Evolutionary conservation across 2,113 vertebrate species (phyloP).

Genomic region (Podilymbus podiceps): DNA sequence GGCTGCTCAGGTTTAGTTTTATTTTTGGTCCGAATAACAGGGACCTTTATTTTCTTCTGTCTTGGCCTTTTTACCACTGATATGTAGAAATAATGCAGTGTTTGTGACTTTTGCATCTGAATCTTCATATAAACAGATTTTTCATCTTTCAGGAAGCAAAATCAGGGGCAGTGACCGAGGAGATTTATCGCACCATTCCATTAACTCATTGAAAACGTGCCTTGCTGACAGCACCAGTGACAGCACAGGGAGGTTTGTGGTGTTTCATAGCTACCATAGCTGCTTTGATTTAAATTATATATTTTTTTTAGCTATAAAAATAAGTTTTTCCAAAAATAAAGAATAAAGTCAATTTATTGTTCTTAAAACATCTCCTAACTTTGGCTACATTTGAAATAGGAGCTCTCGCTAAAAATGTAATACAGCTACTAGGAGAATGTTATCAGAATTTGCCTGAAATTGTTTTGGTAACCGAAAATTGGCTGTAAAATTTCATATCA

Average conservation of each 20-base stretch:
- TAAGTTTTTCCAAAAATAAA: not conserved
- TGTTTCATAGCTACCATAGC: not conserved
- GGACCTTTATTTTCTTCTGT: too few species aligned
- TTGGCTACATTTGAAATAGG: not conserved
- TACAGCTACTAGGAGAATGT: not conserved
- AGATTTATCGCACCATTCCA: not conserved
- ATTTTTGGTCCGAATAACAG: not conserved
- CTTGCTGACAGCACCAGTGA: not conserved
- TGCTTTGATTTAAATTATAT: not conserved
- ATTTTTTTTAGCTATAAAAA: not conserved
- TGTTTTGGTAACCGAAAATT: not conserved
- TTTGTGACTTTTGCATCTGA: not conserved
- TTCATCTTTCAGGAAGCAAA: not conserved
- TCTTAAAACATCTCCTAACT: not conserved
- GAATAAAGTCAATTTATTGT: not conserved
- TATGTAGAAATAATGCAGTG: not conserved
- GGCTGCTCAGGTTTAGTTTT: not conserved
- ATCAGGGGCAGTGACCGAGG: not conserved
- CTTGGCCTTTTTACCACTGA: not conserved
- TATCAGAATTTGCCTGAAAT: not conserved
- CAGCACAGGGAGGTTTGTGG: not conserved
- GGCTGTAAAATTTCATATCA: not conserved
- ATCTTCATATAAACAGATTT: not conserved
- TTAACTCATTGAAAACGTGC: not conserved
- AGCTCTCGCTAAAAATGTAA: not conserved